These are phyloP conservation scores for Phoeniculus purpureus DNA, from an alignment of 2,797 vertebrate species.

Conservation along the genomic window DNA sequence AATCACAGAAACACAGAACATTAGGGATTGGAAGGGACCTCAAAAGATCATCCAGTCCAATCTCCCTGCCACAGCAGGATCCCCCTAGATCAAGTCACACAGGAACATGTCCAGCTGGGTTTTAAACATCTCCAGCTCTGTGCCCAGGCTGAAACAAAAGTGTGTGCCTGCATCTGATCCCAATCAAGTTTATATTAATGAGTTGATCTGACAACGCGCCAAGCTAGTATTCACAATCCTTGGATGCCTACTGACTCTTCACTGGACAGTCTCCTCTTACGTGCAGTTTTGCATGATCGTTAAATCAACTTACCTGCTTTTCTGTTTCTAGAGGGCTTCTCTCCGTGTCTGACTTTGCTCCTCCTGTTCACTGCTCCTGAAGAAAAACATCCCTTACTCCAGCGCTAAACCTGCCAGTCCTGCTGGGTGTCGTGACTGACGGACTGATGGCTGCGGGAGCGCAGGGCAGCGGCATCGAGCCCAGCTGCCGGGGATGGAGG, in stretches of 20 bases:
- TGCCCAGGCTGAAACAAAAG: not conserved
- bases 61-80: no score
- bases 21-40: no score
- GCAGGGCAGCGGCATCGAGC: not conserved
- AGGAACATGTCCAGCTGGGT: no score
- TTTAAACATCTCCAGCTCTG: not conserved
- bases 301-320: not conserved
- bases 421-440: not conserved
- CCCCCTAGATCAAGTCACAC: no score
- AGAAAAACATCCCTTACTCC: not conserved
- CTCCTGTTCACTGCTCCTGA: not conserved
- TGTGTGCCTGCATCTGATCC: not conserved
- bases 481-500: fast-evolving
- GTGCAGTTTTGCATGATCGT: not conserved
- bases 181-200: not conserved
- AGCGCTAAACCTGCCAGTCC: not conserved
- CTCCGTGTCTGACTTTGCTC: not conserved
- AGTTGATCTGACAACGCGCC: not conserved
- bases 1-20: no score
- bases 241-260: not conserved
- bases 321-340: not conserved
- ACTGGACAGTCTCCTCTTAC: fast-evolving
- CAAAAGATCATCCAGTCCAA: no score
- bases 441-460: not conserved
- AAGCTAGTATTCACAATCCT: not conserved